Conservation (phyloP, 2,113 vertebrate species). For the Burhinus oedicnemus region DNA sequence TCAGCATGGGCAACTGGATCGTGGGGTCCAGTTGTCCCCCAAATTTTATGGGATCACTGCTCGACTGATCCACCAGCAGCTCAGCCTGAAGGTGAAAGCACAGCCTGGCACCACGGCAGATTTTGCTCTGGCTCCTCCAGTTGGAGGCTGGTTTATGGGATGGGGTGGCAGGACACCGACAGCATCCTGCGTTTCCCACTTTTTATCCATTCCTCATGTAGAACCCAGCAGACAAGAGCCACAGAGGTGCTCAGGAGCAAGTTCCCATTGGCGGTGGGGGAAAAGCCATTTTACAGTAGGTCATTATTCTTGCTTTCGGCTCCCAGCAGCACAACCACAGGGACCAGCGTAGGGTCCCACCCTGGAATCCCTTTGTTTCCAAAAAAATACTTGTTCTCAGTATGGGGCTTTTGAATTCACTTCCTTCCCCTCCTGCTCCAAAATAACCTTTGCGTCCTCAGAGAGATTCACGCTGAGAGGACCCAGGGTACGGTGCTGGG, state of each 20-base stretch:
- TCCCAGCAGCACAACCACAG: not conserved
- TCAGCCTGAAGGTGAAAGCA: not conserved
- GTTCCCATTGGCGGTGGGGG: not conserved
- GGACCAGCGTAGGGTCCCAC: not conserved
- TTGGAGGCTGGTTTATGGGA: not conserved
- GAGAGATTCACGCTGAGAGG: rapidly evolving
- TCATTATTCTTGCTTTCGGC: not conserved
- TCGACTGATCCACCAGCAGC: not conserved
- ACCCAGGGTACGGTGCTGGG: not conserved
- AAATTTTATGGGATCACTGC: not conserved
- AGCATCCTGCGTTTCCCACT: not conserved
- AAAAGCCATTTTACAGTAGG: not conserved
- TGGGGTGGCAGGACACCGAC: not conserved
- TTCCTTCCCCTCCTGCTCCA: conserved; percentile 31
- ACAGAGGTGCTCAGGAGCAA: not conserved
- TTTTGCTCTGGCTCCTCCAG: not conserved
- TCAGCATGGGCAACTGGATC: not conserved
- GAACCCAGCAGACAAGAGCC: not conserved
- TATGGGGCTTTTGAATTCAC: not conserved
- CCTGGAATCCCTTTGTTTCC: conserved; percentile 3
- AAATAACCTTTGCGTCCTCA: not conserved
- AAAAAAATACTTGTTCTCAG: not conserved
- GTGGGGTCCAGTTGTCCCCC: not conserved
- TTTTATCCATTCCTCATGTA: not conserved
- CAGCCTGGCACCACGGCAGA: rapidly evolving